These are phyloP conservation scores for Rhabdornis inornatus DNA, from an alignment of 2,113 vertebrate genomes.

Conservation along the genomic window DNA sequence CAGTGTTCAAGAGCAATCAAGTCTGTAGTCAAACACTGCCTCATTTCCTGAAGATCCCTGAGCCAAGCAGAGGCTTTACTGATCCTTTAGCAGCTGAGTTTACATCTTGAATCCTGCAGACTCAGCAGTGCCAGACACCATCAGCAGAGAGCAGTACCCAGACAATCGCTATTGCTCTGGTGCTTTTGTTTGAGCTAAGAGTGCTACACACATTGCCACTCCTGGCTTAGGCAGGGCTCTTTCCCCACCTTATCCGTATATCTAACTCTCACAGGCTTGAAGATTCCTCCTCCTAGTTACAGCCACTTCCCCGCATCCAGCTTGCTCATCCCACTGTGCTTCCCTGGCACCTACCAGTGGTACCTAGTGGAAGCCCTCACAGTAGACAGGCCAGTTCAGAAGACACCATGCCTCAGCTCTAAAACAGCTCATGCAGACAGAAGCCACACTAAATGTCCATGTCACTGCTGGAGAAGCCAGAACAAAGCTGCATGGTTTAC, in stretches of 20 bases:
- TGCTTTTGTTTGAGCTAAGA: neutral
- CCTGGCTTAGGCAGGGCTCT: neutral
- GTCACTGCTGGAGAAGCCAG: neutral
- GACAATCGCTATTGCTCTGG: neutral
- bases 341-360: neutral
- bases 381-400: neutral
- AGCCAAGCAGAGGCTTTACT: neutral
- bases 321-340: neutral
- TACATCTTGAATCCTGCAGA: neutral
- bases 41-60: neutral
- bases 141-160: neutral
- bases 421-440: neutral
- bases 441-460: neutral
- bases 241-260: neutral
- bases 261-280: neutral
- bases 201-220: neutral
- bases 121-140: neutral
- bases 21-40: neutral
- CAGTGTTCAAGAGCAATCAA: neutral
- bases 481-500: neutral
- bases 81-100: neutral
- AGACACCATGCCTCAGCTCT: neutral
- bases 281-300: neutral
- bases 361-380: neutral
- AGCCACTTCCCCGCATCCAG: neutral